Base-by-base conservation (phyloP, 2,113 vertebrate genomes). In the Mola mola region DNA sequence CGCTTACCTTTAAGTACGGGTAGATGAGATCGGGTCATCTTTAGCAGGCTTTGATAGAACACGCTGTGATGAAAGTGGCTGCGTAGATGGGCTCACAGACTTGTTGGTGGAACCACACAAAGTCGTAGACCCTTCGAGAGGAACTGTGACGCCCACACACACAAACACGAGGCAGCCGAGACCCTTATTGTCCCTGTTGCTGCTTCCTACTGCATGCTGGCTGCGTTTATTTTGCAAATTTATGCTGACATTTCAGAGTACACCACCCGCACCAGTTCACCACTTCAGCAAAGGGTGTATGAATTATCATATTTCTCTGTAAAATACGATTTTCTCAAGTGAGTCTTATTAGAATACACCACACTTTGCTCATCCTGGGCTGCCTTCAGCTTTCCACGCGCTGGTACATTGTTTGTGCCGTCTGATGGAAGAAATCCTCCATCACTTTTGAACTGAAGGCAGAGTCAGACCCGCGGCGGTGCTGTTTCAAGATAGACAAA, bases 181-280 rank as follows among this genome's bases (percentile, higher is more conserved):
- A 65, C 77, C 83, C 82, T 87, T 82, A 81, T 83, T 83, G 77
- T 88, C 79, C 55, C 80, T 71, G 74, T 76, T 90, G 66, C 67
- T 74, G 71, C 79, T 89, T 83, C 83, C 88, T 75, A 80, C 88
- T 89, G 84, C 88, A 87, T 84, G 80, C 81, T 64, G 75, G 56
- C 77, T 84, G 78, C 76, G 78, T 91, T 92, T 90, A 90, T 90
- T 91, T 91, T 89, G 90, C 90, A 92, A 93, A 93, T 92, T 89
- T 91, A 93, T 91, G 88, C 91, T 92, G 91, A 92, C 91, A 93
- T 92, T 93, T 91, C 84, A 88, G 87, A 91, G 83, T 78, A 81
- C 84, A 81, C 83, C 89, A 83, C 89, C 88, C 83, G 85, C 82
- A 90, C 85, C 85, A 78, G 83, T 87, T 88, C 85, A 82, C 80